Percentiles rank a stretch among this genome's conserved stretches.
Conservation (phyloP, 2,888 invertebrate genomes). For the Helicoverpa assulta region DNA sequence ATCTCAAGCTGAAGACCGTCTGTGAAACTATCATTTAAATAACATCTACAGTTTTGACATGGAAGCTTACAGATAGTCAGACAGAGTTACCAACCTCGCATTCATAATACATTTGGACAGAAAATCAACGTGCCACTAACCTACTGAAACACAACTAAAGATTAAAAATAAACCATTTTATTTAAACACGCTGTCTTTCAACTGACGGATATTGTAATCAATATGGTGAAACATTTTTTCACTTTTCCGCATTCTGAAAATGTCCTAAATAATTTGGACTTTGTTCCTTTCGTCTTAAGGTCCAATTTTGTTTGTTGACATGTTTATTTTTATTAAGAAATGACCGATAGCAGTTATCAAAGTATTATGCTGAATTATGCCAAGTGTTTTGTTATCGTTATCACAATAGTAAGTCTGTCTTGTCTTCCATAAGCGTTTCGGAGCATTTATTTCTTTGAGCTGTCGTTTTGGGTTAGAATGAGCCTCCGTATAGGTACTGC, state of each 20-base stretch:
- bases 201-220: constrained; percentile 43
- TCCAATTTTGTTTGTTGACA: constrained; percentile 31
- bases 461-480: no score
- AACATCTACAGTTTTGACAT: no score
- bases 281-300: constrained; percentile 12
- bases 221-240: constrained; percentile 32
- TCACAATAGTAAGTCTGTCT: background rate
- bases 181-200: constrained; percentile 9
- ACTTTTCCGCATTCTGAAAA: constrained; percentile 54
- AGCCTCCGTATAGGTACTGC: no score
- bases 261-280: constrained; percentile 6
- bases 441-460: no score
- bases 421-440: background rate
- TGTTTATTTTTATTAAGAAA: constrained; percentile 14
- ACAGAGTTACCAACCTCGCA: no score
- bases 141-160: constrained; percentile 22
- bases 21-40: no score
- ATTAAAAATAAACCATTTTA: constrained; percentile 42
- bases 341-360: constrained; percentile 45
- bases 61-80: no score
- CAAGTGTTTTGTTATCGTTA: constrained; percentile 30
- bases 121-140: constrained; percentile 26
- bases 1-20: no score
- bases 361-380: constrained; percentile 46
- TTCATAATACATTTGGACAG: background rate